phyloP scores from a whole-genome alignment of 1,140 invertebrate species.

The Diachasmimorpha longicaudata region DNA sequence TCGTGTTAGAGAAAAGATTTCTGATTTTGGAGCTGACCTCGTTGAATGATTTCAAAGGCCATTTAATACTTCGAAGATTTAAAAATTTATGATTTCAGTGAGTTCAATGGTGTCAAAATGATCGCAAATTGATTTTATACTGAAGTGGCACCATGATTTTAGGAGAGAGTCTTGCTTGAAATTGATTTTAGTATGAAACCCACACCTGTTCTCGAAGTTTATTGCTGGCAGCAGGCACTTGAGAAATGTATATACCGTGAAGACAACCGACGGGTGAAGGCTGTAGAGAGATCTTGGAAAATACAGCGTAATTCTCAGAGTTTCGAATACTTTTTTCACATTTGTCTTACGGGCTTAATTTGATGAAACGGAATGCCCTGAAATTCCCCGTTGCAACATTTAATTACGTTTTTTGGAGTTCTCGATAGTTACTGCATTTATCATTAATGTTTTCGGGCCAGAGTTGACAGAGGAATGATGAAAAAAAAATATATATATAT shows the following conservation, averaged over 20 bases:
- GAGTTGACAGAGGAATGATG: not conserved
- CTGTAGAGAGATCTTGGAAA: not conserved
- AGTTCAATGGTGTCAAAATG: too few relatives aligned
- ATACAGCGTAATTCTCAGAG: not conserved
- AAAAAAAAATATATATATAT: not conserved
- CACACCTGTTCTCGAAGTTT: not conserved
- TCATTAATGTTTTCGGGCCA: not conserved
- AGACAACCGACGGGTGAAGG: not conserved
- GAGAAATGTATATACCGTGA: not conserved
- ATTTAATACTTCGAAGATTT: too few relatives aligned
- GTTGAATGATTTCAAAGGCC: too few relatives aligned
- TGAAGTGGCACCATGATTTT: too few relatives aligned
- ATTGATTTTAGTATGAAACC: not conserved
- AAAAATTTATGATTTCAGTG: too few relatives aligned
- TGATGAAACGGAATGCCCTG: too few relatives aligned
- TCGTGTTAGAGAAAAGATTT: too few relatives aligned
- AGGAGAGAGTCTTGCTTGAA: too few relatives aligned
- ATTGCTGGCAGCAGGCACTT: not conserved
- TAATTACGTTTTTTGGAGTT: too few relatives aligned
- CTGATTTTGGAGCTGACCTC: too few relatives aligned
- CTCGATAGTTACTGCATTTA: not conserved
- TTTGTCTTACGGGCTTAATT: not conserved
- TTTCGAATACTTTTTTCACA: not conserved
- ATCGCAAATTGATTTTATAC: too few relatives aligned
- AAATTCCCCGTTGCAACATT: too few relatives aligned